phyloP scores from a whole-genome alignment of 2,888 invertebrate species.

The Oxyscelio sp. region DNA sequence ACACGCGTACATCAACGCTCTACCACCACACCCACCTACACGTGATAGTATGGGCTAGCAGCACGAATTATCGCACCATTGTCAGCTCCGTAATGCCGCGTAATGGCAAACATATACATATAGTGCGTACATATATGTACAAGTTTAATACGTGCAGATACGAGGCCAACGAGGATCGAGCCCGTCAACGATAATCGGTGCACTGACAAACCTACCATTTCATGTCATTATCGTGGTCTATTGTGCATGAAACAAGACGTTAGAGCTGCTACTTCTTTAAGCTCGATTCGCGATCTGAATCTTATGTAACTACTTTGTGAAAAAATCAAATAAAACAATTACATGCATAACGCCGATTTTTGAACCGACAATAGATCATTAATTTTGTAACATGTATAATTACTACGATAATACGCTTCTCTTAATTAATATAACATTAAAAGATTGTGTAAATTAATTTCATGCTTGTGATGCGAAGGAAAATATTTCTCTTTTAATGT shows the following conservation, averaged over 20 bases:
- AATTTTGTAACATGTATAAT: too few relatives aligned
- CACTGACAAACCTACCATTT: conserved; percentile 78
- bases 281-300: too few relatives aligned
- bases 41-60: conserved; percentile 49
- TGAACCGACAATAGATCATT: too few relatives aligned
- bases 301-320: too few relatives aligned
- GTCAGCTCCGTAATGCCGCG: conserved; percentile 79
- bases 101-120: conserved; percentile 77
- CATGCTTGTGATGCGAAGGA: too few relatives aligned
- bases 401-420: too few relatives aligned
- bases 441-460: too few relatives aligned
- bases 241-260: conserved; percentile 74
- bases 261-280: conserved; percentile 14
- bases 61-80: conserved; percentile 84
- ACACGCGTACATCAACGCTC: conserved; percentile 53
- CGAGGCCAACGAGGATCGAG: conserved; percentile 55
- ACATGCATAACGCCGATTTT: too few relatives aligned
- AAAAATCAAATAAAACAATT: too few relatives aligned
- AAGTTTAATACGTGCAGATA: conserved; percentile 67
- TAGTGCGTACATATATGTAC: conserved; percentile 53
- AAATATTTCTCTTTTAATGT: too few relatives aligned
- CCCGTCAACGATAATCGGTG: conserved; percentile 72
- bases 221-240: conserved; percentile 79
- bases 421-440: too few relatives aligned
- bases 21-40: conserved; percentile 31